phyloP scores from a whole-genome alignment of 1,140 invertebrate genomes.

The Bombus confusus region DNA sequence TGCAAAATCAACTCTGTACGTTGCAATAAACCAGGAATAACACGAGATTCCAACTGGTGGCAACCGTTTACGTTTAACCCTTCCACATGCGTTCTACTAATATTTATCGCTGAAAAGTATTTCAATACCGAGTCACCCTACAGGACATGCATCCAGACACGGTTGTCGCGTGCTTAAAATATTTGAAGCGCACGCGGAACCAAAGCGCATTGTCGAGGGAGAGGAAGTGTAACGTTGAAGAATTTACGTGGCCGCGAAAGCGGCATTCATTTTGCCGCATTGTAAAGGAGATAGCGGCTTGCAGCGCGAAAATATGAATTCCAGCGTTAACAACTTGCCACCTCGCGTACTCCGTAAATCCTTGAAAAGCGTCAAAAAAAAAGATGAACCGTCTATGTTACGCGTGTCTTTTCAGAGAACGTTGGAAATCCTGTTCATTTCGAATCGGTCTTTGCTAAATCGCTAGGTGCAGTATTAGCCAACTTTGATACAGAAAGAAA shows the following conservation, averaged over 20 bases:
- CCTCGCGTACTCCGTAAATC: neutral
- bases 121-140: neutral
- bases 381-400: conserved; percentile 4
- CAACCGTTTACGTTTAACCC: neutral
- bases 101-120: neutral
- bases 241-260: conserved; percentile 18
- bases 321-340: conserved; percentile 23
- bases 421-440: neutral
- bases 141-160: neutral
- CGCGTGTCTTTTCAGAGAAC: neutral
- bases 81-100: neutral
- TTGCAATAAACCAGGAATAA: neutral
- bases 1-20: neutral
- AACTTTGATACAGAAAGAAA: neutral
- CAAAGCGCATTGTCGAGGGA: neutral
- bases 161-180: neutral
- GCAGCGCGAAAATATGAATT: conserved; percentile 25
- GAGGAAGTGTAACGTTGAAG: neutral
- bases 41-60: neutral
- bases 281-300: conserved; percentile 5
- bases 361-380: conserved; percentile 11
- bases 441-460: neutral
- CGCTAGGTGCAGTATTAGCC: neutral
- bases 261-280: conserved; percentile 32
- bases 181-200: neutral